These are phyloP conservation scores for Sepiola atlantica DNA, from an alignment of 2,888 invertebrate genomes.

Conservation along the genomic window DNA sequence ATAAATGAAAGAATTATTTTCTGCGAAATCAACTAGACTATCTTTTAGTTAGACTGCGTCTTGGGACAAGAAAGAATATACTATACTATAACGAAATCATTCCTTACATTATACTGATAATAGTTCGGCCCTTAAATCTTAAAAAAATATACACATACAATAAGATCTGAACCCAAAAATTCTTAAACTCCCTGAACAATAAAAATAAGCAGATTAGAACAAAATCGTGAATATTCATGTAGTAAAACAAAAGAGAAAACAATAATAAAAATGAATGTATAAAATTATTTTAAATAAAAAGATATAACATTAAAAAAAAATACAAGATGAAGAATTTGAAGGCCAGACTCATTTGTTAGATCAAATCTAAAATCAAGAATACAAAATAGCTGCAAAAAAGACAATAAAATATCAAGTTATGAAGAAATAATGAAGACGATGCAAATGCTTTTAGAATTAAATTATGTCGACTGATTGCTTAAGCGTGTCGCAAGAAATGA, in stretches of 20 bases:
- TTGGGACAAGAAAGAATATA: not conserved
- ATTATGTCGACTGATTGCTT: slow-evolving; percentile 32
- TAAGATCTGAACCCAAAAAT: not conserved
- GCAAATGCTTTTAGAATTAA: slow-evolving; percentile 32
- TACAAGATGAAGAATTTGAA: not conserved
- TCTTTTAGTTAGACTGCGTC: not conserved
- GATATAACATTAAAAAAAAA: not conserved
- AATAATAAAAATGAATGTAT: not conserved
- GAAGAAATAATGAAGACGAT: not conserved
- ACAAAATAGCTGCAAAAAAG: not conserved
- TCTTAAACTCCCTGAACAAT: not conserved
- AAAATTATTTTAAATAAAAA: not conserved
- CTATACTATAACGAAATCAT: not conserved
- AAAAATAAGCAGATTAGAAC: not conserved
- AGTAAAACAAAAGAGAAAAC: not conserved
- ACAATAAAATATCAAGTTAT: not conserved
- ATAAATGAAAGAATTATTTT: not conserved
- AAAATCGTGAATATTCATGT: not conserved
- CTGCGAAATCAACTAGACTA: not conserved
- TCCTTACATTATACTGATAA: not conserved
- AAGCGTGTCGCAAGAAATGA: slow-evolving; percentile 9
- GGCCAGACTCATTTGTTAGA: not conserved
- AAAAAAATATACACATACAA: not conserved
- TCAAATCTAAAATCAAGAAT: not conserved
- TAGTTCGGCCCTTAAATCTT: not conserved